Evolutionary conservation across 1,140 invertebrate species (phyloP), one percentile per base, ranked within the genome.

Genomic region (Cydia fagiglandana): DNA sequence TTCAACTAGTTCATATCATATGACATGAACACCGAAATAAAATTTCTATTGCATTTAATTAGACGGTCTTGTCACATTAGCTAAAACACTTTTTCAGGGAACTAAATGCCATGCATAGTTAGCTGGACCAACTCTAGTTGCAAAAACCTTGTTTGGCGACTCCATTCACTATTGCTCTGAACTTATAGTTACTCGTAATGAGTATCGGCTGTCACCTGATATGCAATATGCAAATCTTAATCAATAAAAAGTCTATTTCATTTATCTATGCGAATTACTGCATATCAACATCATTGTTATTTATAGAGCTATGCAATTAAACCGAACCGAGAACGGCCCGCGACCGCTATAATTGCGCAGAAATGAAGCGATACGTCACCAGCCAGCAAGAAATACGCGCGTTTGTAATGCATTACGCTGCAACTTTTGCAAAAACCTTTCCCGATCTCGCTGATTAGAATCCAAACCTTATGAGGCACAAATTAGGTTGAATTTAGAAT

Each of bases 231-330:
- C 20, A 61, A 61, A 61, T 61, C 15, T 9, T 3, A 17, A n/a
- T 24, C 56, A 61, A 61, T 24, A 61, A 61, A 61, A 61, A 20
- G n/a, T 15, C n/a, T 17, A 12, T 24, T 61, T 24, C 56, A 61
- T 61, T 61, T 24, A 61, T 61, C 56, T 61, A 61, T 24, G 45
- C 45, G 10, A 47, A 47, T 47, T 47, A 47, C 15, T 47, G 56
- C 56, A n/a, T 61, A 61, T 61, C 20, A 61, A 61, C 56, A 12
- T 24, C 56, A 61, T 61, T 24, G 15, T 61, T 61, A 24, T 61
- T 61, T 61, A 61, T 61, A 61, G 56, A 61, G 20, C 7, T 12
- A 61, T 61, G 56, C 56, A 61, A 61, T 61, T 61, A 61, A 61
- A 24, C 17, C 56, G 15, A 24, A 20, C 56, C 56, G n/a, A 61